Evolutionary conservation across 2,113 vertebrate species (phyloP).

Genomic region (Tyrannus savana): DNA sequence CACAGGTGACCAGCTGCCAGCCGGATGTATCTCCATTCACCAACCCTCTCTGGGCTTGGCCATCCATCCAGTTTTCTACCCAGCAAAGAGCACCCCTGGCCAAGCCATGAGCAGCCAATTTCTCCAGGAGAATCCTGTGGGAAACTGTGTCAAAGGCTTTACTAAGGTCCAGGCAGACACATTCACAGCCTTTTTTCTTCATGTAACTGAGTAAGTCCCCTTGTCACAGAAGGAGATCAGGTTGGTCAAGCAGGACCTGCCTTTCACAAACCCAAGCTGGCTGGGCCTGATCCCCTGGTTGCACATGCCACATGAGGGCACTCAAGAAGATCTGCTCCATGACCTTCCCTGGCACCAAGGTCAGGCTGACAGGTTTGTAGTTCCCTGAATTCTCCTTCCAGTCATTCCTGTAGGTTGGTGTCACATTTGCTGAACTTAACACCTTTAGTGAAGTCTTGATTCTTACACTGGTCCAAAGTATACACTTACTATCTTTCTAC

Average conservation of each 20-base stretch:
- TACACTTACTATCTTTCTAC: neutral
- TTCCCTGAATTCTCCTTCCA: neutral
- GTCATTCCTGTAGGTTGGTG: neutral
- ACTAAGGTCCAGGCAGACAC: neutral
- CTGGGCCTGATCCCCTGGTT: neutral
- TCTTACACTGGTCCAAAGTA: rapidly evolving
- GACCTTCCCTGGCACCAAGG: neutral
- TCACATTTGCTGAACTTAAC: neutral
- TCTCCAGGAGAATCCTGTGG: neutral
- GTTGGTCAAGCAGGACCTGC: neutral
- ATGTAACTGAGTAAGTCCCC: neutral
- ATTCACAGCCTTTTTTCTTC: neutral
- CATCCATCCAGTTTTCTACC: rapidly evolving
- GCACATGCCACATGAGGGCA: rapidly evolving
- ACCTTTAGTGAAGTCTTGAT: neutral
- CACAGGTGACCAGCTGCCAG: neutral
- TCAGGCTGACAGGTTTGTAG: neutral
- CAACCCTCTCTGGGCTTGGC: rapidly evolving
- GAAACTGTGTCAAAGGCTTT: neutral
- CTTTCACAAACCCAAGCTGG: neutral
- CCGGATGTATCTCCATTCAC: neutral
- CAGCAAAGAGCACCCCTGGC: neutral
- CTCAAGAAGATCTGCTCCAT: neutral
- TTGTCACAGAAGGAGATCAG: neutral
- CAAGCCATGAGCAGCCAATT: neutral